phyloP scores from a whole-genome alignment of 2,113 vertebrate species.

The Pyrgilauda ruficollis region DNA sequence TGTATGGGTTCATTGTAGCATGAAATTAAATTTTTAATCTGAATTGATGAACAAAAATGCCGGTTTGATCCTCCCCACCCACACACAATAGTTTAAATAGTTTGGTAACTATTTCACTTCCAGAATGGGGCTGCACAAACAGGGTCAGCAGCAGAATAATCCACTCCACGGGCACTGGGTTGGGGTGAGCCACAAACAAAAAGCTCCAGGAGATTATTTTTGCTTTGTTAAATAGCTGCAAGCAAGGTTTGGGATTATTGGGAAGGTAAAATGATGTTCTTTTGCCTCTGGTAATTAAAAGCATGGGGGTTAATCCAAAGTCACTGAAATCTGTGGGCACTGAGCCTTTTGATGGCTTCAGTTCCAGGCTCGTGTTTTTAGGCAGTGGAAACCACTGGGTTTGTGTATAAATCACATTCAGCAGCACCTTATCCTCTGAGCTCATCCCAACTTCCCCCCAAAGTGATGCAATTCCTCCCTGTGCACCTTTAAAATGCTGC shows the following conservation, averaged over 20 bases:
- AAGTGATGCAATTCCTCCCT: neutral
- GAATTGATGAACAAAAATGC: conserved; percentile 79
- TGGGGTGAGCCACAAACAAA: neutral
- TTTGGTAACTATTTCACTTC: conserved; percentile 68
- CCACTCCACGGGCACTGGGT: neutral
- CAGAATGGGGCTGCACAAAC: conserved; percentile 9
- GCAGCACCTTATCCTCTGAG: neutral
- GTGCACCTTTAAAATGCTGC: neutral
- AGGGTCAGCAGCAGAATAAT: neutral
- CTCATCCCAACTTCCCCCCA: neutral
- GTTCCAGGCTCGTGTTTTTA: neutral
- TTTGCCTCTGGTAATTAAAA: conserved; percentile 3
- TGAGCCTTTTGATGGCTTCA: neutral
- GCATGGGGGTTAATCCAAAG: neutral
- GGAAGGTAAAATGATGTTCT: neutral
- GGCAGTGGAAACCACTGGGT: neutral
- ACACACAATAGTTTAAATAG: conserved; percentile 59
- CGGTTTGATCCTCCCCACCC: conserved; percentile 48
- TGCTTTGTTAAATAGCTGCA: neutral
- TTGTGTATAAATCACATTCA: neutral
- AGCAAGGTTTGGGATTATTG: neutral
- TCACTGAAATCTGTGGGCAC: neutral
- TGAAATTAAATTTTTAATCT: conserved; percentile 84
- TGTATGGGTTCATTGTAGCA: conserved; percentile 73
- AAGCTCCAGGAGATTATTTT: neutral